Conservation (phyloP, 2,888 invertebrate species). For the Catotricha subobsoleta region DNA sequence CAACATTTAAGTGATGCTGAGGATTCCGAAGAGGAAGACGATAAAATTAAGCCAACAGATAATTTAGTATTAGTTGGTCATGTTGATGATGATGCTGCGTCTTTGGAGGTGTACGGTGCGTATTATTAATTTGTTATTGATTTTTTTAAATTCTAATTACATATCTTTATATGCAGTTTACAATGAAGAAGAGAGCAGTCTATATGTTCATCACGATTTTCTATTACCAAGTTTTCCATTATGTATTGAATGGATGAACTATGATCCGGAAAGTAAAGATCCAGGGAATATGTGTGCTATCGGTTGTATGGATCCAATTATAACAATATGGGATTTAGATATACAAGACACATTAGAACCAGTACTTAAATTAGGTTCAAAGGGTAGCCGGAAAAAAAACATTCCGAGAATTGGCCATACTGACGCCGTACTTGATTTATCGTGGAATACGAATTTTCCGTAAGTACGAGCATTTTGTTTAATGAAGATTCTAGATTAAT, state of each 20-base stretch:
- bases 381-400: conserved; percentile 54
- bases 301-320: conserved; percentile 80
- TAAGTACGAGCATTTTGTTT: conserved; percentile 22
- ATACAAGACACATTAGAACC: conserved; percentile 83
- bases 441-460: conserved; percentile 72
- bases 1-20: conserved; percentile 23
- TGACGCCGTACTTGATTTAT: conserved; percentile 77
- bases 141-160: conserved; percentile 1
- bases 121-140: conserved; percentile 9
- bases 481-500: conserved; percentile 4
- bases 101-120: conserved; percentile 74
- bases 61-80: conserved; percentile 78
- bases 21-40: conserved; percentile 74
- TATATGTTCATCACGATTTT: conserved; percentile 90
- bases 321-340: conserved; percentile 95
- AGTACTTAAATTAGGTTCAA: conserved; percentile 58
- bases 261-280: conserved; percentile 54
- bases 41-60: conserved; percentile 70
- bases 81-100: conserved; percentile 69
- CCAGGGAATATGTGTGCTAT: conserved; percentile 77
- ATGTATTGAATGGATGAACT: conserved; percentile 84
- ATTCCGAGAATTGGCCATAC: conserved; percentile 56
- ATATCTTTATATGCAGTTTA: conserved; percentile 44
- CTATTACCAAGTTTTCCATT: conserved; percentile 77
- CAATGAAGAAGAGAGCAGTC: conserved; percentile 71